Base-by-base conservation (phyloP, 2,797 vertebrate genomes). In the Chelidonichthys spinosus region DNA sequence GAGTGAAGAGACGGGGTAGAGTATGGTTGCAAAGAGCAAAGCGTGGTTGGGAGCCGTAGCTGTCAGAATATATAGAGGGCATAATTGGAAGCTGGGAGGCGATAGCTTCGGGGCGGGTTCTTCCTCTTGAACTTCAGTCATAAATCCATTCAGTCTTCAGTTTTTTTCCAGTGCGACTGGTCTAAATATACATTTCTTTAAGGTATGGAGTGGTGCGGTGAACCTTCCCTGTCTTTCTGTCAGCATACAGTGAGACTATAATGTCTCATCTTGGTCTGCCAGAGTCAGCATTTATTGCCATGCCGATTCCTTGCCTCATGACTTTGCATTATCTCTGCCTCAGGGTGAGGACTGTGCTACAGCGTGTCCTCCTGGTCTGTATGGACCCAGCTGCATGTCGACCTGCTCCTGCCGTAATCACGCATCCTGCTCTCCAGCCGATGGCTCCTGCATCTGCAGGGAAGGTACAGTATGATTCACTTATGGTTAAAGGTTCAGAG, bases 391-490 rank as follows among this genome's bases (percentile, higher is more conserved):
- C 86, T 99, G 98, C 90, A 96, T 96, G 0, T 97, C 94, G 2
- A 85, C 95, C 42, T 99, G 98, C 76, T 94, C 92, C 89, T 99
- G 98, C 91, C 93, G 92, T 79, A 98, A 99, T 2, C 93, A 94
- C 0, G 97, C 95, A 1, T 76, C 92, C 36, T 99, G 98, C 87
- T 98, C 96, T 69, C 96, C 96, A 0, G 86, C 94, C 52, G 96
- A 99, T 3, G 98, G 98, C n/a, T 96, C 95, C 76, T 99, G 98
- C 78, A 86, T 95, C 85, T 99, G 98, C 94, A 96, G 87, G 89
- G 97, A 98, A 95, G 98, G 98, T 99, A 96, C 77, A 44, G 40
- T 49, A 63, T 46, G 63, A 79, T 8, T 62, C 36, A 54, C 49
- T 44, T 35, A 5, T 46, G 14, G 44, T 17, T 11, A 35, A 68